A percentile compares a stretch with the other conserved stretches of the same genome.
Evolutionary conservation across 2,113 vertebrate species (phyloP).

Genomic region (Alligator sinensis): DNA sequence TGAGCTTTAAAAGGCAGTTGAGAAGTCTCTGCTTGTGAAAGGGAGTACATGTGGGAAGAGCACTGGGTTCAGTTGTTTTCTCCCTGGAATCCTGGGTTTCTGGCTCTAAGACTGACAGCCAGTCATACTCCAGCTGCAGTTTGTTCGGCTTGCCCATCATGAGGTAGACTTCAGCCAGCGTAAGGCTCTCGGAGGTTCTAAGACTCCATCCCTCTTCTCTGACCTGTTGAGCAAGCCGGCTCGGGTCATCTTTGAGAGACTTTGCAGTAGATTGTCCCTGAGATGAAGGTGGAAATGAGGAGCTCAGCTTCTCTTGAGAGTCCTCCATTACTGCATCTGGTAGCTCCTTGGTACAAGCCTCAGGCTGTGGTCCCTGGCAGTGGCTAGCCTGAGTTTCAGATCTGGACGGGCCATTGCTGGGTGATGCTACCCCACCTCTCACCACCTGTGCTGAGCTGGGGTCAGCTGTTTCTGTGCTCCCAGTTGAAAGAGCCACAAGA

Average conservation of each 20-base stretch:
- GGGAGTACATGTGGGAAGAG: constrained; percentile 51
- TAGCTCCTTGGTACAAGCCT: constrained; percentile 76
- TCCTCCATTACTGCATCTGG: constrained; percentile 70
- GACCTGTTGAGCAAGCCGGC: constrained; percentile 86
- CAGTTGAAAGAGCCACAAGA: constrained; percentile 6
- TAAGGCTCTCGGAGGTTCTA: constrained; percentile 91
- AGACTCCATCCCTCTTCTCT: constrained; percentile 93
- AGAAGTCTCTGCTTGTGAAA: constrained; percentile 87
- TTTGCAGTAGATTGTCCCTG: constrained; percentile 77
- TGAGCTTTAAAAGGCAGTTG: constrained; percentile 91
- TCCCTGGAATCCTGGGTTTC: constrained; percentile 61
- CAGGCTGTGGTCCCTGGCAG: constrained; percentile 51
- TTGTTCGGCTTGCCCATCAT: constrained; percentile 98
- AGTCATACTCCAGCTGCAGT: constrained; percentile 96
- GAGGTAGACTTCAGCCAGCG: constrained; percentile 97
- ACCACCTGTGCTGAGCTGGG: constrained; percentile 10
- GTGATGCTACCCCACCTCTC: constrained; percentile 20
- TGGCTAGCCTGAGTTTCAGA: constrained; percentile 60
- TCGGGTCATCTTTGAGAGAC: constrained; percentile 76
- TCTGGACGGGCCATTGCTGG: neutral
- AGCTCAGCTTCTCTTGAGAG: constrained; percentile 76
- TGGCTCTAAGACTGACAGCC: constrained; percentile 83
- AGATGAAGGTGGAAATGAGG: constrained; percentile 58
- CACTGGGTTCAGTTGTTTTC: constrained; percentile 38
- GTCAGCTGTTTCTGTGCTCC: constrained; percentile 29